Conservation (phyloP, 1,140 invertebrate species). For the Ctenoplectra terminalis region DNA sequence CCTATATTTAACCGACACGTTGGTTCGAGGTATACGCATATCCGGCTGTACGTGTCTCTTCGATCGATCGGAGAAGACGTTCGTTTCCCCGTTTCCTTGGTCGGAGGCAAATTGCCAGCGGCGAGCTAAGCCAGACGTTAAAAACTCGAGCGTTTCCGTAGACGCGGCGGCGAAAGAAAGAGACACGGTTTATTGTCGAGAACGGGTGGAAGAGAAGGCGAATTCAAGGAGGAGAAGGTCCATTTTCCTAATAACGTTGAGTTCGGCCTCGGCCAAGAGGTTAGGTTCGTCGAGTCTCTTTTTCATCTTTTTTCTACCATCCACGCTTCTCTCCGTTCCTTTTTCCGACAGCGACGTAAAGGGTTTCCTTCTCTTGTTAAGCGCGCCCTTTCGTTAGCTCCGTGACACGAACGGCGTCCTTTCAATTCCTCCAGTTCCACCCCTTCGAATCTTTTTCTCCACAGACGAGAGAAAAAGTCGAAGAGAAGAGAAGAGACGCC, state of each 20-base stretch:
- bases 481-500: neutral
- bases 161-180: neutral
- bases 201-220: slow-evolving; percentile 24
- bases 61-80: slow-evolving; percentile 23
- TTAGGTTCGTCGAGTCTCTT: slow-evolving; percentile 22
- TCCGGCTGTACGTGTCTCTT: neutral
- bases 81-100: slow-evolving; percentile 5
- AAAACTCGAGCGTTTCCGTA: slow-evolving; percentile 53
- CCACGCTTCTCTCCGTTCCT: neutral
- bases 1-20: neutral
- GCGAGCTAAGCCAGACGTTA: slow-evolving; percentile 46
- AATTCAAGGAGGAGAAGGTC: slow-evolving; percentile 35
- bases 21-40: neutral
- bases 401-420: slow-evolving; percentile 34
- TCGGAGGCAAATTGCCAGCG: slow-evolving; percentile 48
- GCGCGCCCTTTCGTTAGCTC: slow-evolving; percentile 37
- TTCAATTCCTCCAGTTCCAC: neutral
- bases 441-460: neutral
- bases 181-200: slow-evolving; percentile 52
- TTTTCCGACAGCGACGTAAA: slow-evolving; percentile 15
- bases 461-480: neutral
- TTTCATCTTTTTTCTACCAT: neutral
- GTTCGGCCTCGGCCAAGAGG: slow-evolving; percentile 31
- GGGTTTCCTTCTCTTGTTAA: slow-evolving; percentile 54
- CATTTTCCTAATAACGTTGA: slow-evolving; percentile 71